phyloP scores from a whole-genome alignment of 2,888 invertebrate species.

The Limnephilus lunatus region DNA sequence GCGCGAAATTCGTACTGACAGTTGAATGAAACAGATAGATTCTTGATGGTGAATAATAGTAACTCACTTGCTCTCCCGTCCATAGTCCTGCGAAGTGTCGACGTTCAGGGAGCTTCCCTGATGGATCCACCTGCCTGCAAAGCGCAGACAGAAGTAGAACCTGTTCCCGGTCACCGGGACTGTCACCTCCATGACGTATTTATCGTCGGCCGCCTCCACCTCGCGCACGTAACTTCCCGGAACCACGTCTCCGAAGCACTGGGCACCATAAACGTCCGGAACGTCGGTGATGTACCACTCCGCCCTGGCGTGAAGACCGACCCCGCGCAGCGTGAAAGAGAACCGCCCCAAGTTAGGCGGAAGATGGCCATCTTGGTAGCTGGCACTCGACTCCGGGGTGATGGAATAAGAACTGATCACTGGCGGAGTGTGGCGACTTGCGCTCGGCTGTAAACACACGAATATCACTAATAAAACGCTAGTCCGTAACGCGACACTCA shows the following conservation, averaged over 20 bases:
- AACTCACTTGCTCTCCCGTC: not conserved
- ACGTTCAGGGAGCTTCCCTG: slow-evolving; percentile 47
- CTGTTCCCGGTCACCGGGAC: slow-evolving; percentile 48
- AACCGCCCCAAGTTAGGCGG: not conserved
- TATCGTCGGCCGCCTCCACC: slow-evolving; percentile 33
- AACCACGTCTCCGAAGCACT: slow-evolving; percentile 39
- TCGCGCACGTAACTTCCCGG: slow-evolving; percentile 43
- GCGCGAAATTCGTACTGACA: not conserved
- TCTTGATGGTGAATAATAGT: not conserved
- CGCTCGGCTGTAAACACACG: slow-evolving; percentile 69
- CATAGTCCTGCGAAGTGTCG: not conserved
- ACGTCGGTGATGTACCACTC: slow-evolving; percentile 47
- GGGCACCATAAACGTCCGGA: slow-evolving; percentile 47
- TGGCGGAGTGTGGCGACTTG: slow-evolving; percentile 68
- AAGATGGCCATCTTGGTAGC: slow-evolving; percentile 11
- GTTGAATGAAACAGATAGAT: not conserved
- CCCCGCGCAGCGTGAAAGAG: slow-evolving; percentile 46
- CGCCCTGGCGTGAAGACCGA: slow-evolving; percentile 49
- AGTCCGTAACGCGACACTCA: slow-evolving; percentile 74
- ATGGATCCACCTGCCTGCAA: slow-evolving; percentile 53
- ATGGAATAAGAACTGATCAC: slow-evolving; percentile 68
- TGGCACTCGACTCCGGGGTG: not conserved
- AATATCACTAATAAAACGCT: slow-evolving; percentile 74
- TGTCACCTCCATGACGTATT: slow-evolving; percentile 47
- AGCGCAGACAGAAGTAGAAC: slow-evolving; percentile 55